Conservation (phyloP, 2,888 invertebrate genomes). For the Drosophila pseudotakahashii region DNA sequence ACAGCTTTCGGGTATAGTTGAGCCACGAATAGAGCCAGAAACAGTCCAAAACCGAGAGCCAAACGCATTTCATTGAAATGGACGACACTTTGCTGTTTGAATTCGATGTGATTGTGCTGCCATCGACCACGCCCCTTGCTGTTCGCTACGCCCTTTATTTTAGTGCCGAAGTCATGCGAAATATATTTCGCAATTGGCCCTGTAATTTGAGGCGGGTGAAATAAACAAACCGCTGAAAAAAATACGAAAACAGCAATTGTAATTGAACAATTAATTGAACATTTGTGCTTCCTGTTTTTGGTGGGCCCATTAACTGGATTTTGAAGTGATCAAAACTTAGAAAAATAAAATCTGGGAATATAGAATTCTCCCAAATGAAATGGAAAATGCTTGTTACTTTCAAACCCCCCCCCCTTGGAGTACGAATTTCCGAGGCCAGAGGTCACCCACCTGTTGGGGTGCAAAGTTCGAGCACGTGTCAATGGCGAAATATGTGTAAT, state of each 20-base stretch:
- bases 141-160: conserved; percentile 40
- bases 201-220: conserved; percentile 35
- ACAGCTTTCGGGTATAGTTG: conserved; percentile 17
- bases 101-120: conserved; percentile 10
- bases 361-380: neutral
- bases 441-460: conserved; percentile 26
- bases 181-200: conserved; percentile 50
- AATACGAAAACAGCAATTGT: conserved; percentile 23
- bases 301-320: conserved; percentile 10
- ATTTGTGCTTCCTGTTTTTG: conserved; percentile 44
- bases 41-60: conserved; percentile 1
- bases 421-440: conserved; percentile 1
- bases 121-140: conserved; percentile 32
- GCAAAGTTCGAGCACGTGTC: conserved; percentile 22
- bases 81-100: conserved; percentile 16
- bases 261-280: conserved; percentile 44
- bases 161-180: conserved; percentile 38
- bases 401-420: neutral
- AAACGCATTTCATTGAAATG: conserved; percentile 33
- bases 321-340: neutral
- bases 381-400: conserved; percentile 1
- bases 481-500: conserved; percentile 8
- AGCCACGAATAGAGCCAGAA: conserved; percentile 4
- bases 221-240: conserved; percentile 8
- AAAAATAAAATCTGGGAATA: neutral